Evolutionary conservation across 92 coral and sea anemone species (phyloP).

Genomic region (Anthopleura xanthogrammica): DNA sequence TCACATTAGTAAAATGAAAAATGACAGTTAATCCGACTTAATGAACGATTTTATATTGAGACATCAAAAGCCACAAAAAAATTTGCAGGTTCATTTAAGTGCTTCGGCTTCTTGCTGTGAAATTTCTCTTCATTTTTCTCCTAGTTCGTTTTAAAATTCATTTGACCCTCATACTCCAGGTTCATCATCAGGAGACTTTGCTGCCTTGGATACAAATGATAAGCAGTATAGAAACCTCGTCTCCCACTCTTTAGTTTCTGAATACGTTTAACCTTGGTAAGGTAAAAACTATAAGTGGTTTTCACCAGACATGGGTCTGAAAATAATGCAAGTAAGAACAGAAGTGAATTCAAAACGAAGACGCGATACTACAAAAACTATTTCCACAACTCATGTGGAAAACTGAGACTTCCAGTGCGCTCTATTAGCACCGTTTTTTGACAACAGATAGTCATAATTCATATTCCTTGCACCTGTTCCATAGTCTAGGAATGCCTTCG

Average conservation of each 20-base stretch:
- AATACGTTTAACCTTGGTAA: neutral
- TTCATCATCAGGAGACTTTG: neutral
- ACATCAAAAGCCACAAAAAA: neutral
- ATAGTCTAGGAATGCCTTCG: neutral
- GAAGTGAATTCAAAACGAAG: neutral
- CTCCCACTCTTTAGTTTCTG: neutral
- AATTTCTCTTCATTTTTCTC: neutral
- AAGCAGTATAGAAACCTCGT: neutral
- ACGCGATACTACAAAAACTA: neutral
- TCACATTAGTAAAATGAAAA: neutral
- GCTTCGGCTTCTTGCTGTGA: neutral
- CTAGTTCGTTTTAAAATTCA: neutral
- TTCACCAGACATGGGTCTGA: neutral
- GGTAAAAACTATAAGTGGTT: neutral
- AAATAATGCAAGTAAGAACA: neutral
- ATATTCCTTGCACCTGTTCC: constrained; percentile 13
- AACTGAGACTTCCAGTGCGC: neutral
- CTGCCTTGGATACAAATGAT: neutral
- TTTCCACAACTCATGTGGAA: neutral
- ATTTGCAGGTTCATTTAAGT: neutral
- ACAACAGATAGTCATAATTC: constrained; percentile 1
- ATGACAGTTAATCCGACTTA: neutral
- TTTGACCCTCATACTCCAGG: neutral
- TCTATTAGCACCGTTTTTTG: neutral
- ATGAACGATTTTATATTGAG: neutral